Base-by-base conservation (phyloP, 2,113 vertebrate genomes). In the Phalacrocorax pelagicus region DNA sequence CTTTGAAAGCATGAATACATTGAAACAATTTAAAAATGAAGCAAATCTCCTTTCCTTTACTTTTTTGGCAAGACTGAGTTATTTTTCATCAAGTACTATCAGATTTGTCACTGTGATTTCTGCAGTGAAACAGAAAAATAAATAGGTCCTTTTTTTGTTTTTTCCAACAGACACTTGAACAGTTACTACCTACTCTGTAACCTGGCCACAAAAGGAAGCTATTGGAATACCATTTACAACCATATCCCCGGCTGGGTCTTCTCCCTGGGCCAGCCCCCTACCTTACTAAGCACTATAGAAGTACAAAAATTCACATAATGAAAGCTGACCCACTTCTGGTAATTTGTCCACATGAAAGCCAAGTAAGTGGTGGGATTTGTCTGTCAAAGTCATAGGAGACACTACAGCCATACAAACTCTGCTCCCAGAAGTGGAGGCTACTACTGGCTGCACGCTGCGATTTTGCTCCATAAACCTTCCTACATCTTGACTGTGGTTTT, bases 401-500 rank as follows among this genome's bases (percentile, higher is more conserved):
- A 72, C 34, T 20, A 7, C 27, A 88, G 47, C 11, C 14, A 27
- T 5, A 11, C 3, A 29, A 36, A 29, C 5, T 55, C 5, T 55
- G 4, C 32, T 46, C 11, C 23, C 22, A 32, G 44, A 83, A 61
- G 14, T 20, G 21, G 79, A 46, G 32, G 40, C 13, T 65, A 9
- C 44, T n/a, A 5, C 4, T 54, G 46, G 5, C 11, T 55, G 23
- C 17, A 55, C 21, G 36, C n/a, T 1, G 0, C 2, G 2, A 26
- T 71, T 91, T 66, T 66, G 9, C 5, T 86, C 36, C 11, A 57
- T 26, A 75, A 70, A 80, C 22, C 13, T 57, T 65, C 22, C 22
- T 19, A 12, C 8, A 27, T 52, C 32, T 36, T 19, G 3, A 55
- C 11, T 6, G 3, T 7, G 3, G 4, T 51, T 90, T 75, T 74